phyloP scores from a whole-genome alignment of 2,113 vertebrate genomes.

The Otus sunia region DNA sequence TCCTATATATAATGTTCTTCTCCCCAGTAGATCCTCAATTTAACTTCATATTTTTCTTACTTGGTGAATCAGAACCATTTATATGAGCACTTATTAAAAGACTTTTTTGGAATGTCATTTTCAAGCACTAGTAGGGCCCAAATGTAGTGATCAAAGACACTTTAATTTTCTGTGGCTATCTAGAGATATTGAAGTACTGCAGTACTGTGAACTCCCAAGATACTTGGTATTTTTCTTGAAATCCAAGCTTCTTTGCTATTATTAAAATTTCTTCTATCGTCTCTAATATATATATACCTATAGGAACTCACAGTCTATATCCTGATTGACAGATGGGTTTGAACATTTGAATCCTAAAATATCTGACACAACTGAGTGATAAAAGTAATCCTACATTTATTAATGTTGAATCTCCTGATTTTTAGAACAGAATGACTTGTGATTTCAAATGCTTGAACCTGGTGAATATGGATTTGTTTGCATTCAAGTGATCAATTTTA shows the following conservation, averaged over 20 bases:
- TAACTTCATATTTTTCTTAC: not conserved
- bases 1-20: not conserved
- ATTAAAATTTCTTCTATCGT: not conserved
- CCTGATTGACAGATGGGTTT: not conserved
- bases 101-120: not conserved
- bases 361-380: not conserved
- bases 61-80: not conserved
- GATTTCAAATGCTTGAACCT: not conserved
- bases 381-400: constrained; percentile 19
- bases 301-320: not conserved
- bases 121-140: not conserved
- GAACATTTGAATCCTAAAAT: not conserved
- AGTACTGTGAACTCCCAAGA: not conserved
- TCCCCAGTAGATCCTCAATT: not conserved
- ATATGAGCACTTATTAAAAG: not conserved
- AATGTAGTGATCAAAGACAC: not conserved
- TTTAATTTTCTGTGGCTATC: constrained; percentile 7
- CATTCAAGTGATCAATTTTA: not conserved
- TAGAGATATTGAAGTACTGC: not conserved
- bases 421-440: not conserved
- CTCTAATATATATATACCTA: not conserved
- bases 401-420: not conserved
- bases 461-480: not conserved
- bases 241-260: not conserved
- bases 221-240: not conserved